These are phyloP conservation scores for Spermophilus dauricus DNA, from an alignment of 2,113 vertebrate species.

Conservation along the genomic window DNA sequence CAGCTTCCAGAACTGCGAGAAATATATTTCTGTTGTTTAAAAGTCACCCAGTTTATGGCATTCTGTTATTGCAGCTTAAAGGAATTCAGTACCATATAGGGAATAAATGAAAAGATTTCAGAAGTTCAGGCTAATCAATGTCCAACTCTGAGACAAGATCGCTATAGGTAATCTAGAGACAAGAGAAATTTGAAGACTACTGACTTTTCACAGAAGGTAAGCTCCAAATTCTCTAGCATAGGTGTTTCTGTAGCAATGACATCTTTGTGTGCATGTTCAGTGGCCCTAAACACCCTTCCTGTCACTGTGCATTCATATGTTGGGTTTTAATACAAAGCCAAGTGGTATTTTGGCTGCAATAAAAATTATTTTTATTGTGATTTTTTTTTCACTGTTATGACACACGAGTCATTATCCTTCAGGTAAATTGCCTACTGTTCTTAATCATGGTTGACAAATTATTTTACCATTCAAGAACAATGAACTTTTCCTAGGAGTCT, in stretches of 20 bases:
- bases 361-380: slow-evolving; percentile 48
- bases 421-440: slow-evolving; percentile 43
- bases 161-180: slow-evolving; percentile 54
- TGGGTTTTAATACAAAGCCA: background rate
- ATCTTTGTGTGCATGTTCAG: background rate
- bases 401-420: slow-evolving; percentile 25
- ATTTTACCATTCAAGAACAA: slow-evolving; percentile 33
- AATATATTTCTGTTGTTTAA: background rate
- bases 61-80: background rate
- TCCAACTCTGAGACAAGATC: slow-evolving; percentile 31
- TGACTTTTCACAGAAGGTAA: slow-evolving; percentile 63
- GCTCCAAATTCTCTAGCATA: slow-evolving; percentile 61
- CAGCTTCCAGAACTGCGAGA: background rate
- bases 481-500: background rate
- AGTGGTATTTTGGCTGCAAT: background rate
- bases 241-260: slow-evolving; percentile 67
- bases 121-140: slow-evolving; percentile 52
- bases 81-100: background rate
- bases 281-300: slow-evolving; percentile 53
- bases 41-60: background rate
- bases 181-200: slow-evolving; percentile 81
- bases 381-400: slow-evolving; percentile 17
- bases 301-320: slow-evolving; percentile 30
- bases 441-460: slow-evolving; percentile 60
- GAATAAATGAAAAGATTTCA: slow-evolving; percentile 77